A percentile compares a stretch with the other conserved stretches of the same genome.
phyloP scores from a whole-genome alignment of 2,797 vertebrate genomes.

The Poeciliopsis presidionis region DNA sequence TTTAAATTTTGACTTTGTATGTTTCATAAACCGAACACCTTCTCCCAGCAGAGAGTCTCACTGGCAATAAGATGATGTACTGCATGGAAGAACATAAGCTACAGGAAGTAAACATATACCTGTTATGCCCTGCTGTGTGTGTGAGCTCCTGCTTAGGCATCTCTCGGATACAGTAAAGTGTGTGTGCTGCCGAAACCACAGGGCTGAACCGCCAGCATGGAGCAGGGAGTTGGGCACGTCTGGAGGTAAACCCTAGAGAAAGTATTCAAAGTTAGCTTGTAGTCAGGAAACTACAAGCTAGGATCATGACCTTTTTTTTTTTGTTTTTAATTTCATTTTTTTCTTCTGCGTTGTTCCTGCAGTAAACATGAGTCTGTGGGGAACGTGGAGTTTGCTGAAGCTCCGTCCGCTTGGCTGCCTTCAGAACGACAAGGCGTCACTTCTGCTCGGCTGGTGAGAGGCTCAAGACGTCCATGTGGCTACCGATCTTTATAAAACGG shows the following conservation, averaged over 20 bases:
- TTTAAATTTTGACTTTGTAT: neutral
- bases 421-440: slow-evolving; percentile 9
- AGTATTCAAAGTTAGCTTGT: slow-evolving; percentile 29
- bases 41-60: slow-evolving; percentile 5
- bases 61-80: slow-evolving; percentile 2
- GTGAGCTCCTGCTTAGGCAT: slow-evolving; percentile 39
- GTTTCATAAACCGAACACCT: slow-evolving; percentile 21
- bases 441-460: slow-evolving; percentile 21
- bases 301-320: neutral
- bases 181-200: slow-evolving; percentile 31
- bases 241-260: slow-evolving; percentile 4
- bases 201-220: slow-evolving; percentile 35
- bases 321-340: too few species aligned
- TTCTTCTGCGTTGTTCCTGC: neutral
- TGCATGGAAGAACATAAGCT: slow-evolving; percentile 26
- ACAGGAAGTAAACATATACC: slow-evolving; percentile 40
- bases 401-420: slow-evolving; percentile 28
- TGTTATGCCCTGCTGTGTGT: slow-evolving; percentile 40
- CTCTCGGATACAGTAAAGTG: neutral
- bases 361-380: slow-evolving; percentile 16
- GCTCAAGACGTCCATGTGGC: neutral
- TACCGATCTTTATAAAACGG: too few species aligned
- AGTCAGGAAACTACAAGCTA: slow-evolving; percentile 4
- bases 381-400: slow-evolving; percentile 8
- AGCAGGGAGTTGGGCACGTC: neutral